A percentile compares a stretch with the other conserved stretches of the same genome.
Conservation (phyloP, 2,797 vertebrate genomes). For the Fundulus diaphanus region DNA sequence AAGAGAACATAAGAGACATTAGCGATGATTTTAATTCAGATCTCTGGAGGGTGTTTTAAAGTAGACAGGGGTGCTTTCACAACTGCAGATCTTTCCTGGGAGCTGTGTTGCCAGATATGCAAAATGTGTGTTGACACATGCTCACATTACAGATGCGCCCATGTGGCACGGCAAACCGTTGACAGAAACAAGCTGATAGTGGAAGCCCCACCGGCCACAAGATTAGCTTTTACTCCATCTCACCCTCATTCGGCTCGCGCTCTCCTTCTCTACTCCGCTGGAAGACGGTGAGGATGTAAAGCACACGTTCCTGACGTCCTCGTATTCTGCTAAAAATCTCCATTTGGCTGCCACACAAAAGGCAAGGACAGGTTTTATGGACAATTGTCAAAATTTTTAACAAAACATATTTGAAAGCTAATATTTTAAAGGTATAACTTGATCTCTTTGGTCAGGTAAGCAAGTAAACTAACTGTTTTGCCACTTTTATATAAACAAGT, state of each 20-base stretch:
- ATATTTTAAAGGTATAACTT: neutral
- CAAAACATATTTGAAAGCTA: neutral
- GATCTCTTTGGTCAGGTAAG: conserved; percentile 7
- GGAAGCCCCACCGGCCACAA: conserved; percentile 64
- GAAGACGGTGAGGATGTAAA: conserved; percentile 49
- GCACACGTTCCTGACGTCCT: conserved; percentile 28
- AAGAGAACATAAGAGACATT: conserved; percentile 14
- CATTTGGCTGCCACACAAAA: neutral
- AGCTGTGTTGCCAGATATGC: conserved; percentile 55
- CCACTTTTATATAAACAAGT: conserved; percentile 8
- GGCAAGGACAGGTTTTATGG: neutral
- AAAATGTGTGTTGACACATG: conserved; percentile 67
- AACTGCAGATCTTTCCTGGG: conserved; percentile 9
- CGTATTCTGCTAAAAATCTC: neutral
- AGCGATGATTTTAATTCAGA: conserved; percentile 12
- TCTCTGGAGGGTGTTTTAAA: conserved; percentile 16
- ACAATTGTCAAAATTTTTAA: neutral
- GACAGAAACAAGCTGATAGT: conserved; percentile 72
- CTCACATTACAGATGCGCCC: conserved; percentile 59
- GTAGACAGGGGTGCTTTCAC: conserved; percentile 7
- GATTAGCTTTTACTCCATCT: conserved; percentile 67
- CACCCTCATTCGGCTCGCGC: conserved; percentile 35
- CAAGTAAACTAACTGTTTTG: conserved; percentile 4
- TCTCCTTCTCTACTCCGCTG: conserved; percentile 56
- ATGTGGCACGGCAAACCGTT: conserved; percentile 71